Percentiles rank a stretch among this genome's conserved stretches.
Evolutionary conservation across 2,113 vertebrate species (phyloP).

Genomic region (Nettapus auritus): DNA sequence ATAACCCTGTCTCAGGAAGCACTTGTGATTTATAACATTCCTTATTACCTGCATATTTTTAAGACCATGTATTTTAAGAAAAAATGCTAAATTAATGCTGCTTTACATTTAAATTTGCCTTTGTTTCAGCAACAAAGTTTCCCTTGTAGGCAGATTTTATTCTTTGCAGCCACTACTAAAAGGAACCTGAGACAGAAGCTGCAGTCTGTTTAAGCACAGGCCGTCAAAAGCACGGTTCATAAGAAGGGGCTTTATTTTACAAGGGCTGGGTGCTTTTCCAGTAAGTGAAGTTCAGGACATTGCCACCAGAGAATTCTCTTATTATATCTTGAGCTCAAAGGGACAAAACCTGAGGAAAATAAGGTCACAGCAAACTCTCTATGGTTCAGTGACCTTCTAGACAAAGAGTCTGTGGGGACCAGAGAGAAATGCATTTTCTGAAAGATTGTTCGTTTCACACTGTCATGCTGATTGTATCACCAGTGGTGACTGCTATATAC

Average conservation of each 20-base stretch:
- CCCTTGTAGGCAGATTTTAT: neutral
- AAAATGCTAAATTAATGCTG: neutral
- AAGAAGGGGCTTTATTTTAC: neutral
- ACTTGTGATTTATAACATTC: neutral
- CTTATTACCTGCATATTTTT: neutral
- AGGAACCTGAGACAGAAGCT: neutral
- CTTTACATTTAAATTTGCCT: neutral
- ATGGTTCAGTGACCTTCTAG: neutral
- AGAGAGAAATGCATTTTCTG: neutral
- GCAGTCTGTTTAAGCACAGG: neutral
- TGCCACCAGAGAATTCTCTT: slow-evolving; percentile 17
- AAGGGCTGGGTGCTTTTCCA: neutral
- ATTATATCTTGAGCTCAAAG: slow-evolving; percentile 25
- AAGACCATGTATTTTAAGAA: neutral
- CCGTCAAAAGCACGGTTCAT: neutral
- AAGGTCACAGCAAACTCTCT: slow-evolving; percentile 39
- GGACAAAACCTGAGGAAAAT: slow-evolving; percentile 50
- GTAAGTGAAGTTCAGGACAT: slow-evolving; percentile 32
- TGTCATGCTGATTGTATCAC: slow-evolving; percentile 22
- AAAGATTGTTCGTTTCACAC: slow-evolving; percentile 14
- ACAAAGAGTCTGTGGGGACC: slow-evolving; percentile 37
- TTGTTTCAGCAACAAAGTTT: neutral
- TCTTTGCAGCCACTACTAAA: neutral
- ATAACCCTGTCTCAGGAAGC: slow-evolving; percentile 6
- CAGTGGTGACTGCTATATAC: neutral